phyloP scores from a whole-genome alignment of 2,113 vertebrate species.

The Melanotaenia duboulayi region DNA sequence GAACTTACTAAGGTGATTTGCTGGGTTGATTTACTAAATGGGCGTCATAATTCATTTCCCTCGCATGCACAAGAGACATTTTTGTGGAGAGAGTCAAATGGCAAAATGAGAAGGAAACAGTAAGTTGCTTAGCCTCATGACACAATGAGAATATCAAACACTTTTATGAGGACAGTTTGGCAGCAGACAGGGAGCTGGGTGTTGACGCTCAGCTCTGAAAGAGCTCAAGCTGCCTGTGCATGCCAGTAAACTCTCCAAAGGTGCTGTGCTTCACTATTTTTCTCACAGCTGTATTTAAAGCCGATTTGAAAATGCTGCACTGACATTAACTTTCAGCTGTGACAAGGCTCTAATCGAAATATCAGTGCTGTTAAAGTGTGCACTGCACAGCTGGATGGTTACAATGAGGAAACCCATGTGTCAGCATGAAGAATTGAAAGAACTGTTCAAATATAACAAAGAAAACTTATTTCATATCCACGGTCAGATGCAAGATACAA shows the following conservation, averaged over 20 bases:
- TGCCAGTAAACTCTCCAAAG: constrained; percentile 16
- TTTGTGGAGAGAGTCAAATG: constrained; percentile 13
- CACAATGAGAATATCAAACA: constrained; percentile 34
- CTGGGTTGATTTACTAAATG: constrained; percentile 37
- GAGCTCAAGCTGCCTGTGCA: not conserved
- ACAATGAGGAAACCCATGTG: not conserved
- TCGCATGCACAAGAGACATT: not conserved
- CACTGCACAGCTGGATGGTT: not conserved
- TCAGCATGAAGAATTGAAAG: not conserved
- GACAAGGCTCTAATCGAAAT: constrained; percentile 10
- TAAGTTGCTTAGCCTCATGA: not conserved
- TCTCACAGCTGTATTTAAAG: not conserved
- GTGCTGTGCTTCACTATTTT: not conserved
- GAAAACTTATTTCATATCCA: not conserved
- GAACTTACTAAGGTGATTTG: constrained; percentile 7
- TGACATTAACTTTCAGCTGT: not conserved
- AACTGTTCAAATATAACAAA: not conserved
- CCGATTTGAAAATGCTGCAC: not conserved
- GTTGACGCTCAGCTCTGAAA: constrained; percentile 9
- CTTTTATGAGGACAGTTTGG: constrained; percentile 29
- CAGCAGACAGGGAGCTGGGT: constrained; percentile 16
- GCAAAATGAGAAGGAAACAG: constrained; percentile 2
- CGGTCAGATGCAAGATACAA: not conserved
- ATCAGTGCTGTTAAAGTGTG: not conserved
- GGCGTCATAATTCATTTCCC: constrained; percentile 41